Base-by-base conservation (phyloP, 2,888 invertebrate genomes). In the Allacma fusca region DNA sequence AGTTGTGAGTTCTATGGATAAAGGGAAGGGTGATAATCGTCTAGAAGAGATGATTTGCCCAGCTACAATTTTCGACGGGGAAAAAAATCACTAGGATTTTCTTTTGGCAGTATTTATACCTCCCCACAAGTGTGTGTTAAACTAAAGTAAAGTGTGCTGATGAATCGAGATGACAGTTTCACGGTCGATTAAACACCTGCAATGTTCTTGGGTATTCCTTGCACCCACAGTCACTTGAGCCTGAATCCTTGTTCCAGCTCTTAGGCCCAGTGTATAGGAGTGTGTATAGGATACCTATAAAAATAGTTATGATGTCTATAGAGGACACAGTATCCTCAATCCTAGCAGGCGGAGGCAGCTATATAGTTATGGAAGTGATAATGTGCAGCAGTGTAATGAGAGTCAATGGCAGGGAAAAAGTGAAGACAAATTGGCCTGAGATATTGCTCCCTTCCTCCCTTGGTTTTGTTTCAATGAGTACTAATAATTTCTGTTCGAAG, bases 91-190 rank as follows among this genome's bases (percentile, higher is more conserved):
- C 13, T 40, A 68, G 68, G 40, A 68, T 34, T 21, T 59, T 57
- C 29, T 28, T 19, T 13, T 40, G 21, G 9, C 28, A 64, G 64
- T 64, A 74, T 40, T 74, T 74, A 67, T 65, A 34, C 26, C 62
- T 72, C 62, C 50, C 21, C 28, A 21, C 62, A 59, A 73, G 62
- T 72, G 72, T 40, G 40, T 72, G 24, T 57, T 62, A 24, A 43
- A 34, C 24, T 65, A 34, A 40, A 28, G 44, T 57, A 68, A 78
- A 78, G 79, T 79, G 79, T 77, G 78, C 75, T 82, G 81, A 82
- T 82, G 80, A 81, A 78, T 79, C 80, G 78, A 76, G 78, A 79
- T 82, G 82, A 82, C 82, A 82, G 81, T 82, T 82, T 82, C 80
- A 82, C 81, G 81, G 80, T 81, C 82, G 80, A 82, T 82, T 82